Evolutionary conservation across 1,140 invertebrate species (phyloP), one percentile per base, ranked within the genome.

Genomic region (Atta colombica): DNA sequence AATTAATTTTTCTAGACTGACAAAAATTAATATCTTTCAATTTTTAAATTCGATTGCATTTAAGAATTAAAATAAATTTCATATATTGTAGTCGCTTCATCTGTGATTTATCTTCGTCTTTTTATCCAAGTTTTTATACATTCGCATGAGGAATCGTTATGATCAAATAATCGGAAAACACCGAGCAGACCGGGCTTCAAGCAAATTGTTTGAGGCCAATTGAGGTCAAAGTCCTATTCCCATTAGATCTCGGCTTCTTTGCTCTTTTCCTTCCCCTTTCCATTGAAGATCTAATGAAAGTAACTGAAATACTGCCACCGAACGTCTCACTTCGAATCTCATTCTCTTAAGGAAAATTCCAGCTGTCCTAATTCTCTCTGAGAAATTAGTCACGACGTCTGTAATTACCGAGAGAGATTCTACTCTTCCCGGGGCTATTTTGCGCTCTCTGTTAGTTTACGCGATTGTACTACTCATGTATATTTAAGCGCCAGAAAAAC

Each of bases 291-390:
- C 89, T 90, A 91, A 91, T 89, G 85, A 91, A 91, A 90, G 89
- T 89, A 88, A 91, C 89, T 84, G 89, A 91, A 91, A 88, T 89
- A 91, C 82, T 65, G 61, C 87, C 45, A 88, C 80, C 61, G 86
- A 88, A 86, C 53, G 89, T 88, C 89, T 71, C 63, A 77, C 77
- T 88, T 88, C 53, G 77, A 28, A 51, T 80, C 81, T 90, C 89
- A 61, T 90, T 88, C 81, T 81, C 88, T 88, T 66, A 68, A 90
- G 80, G 60, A 81, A 45, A 77, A 88, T 68, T 58, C 81, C 63
- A 63, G 58, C 55, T 51, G 75, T 53, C 74, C 28, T 58, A 63
- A 80, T 77, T 84, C 88, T 35, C 85, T 25, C 63, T 85, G 77
- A 89, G 88, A 89, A 90, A 90, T 89, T 89, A 86, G 77, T 86